phyloP scores from a whole-genome alignment of 1,140 invertebrate genomes.

The Bathynomus jamesi region DNA sequence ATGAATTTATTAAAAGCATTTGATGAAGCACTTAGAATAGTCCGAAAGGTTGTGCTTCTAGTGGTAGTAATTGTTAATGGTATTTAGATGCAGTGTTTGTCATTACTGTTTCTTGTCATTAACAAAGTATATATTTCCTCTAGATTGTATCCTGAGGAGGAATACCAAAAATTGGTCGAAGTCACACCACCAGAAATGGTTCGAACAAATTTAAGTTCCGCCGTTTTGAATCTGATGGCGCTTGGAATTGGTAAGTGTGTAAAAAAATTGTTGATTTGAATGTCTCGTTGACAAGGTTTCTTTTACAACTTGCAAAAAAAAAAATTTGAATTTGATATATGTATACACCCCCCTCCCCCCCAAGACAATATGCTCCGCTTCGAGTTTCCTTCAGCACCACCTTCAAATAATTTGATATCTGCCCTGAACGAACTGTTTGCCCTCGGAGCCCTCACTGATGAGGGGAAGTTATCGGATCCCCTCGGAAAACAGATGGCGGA shows the following conservation, averaged over 20 bases:
- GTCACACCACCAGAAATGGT: slow-evolving; percentile 87
- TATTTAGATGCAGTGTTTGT: background rate
- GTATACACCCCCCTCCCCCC: too few relatives aligned
- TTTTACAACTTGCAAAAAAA: too few relatives aligned
- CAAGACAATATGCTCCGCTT: slow-evolving; percentile 53
- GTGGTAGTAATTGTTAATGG: slow-evolving; percentile 9
- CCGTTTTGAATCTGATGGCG: slow-evolving; percentile 87
- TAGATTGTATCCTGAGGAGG: slow-evolving; percentile 53
- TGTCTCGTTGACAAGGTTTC: background rate
- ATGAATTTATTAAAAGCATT: too few relatives aligned
- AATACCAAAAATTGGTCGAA: slow-evolving; percentile 60
- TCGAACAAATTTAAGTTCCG: slow-evolving; percentile 71
- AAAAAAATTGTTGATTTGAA: background rate
- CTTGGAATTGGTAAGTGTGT: slow-evolving; percentile 65
- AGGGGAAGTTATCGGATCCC: slow-evolving; percentile 69
- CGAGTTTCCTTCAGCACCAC: slow-evolving; percentile 77
- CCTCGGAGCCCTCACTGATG: slow-evolving; percentile 68
- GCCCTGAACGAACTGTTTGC: slow-evolving; percentile 85
- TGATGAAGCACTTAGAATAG: too few relatives aligned
- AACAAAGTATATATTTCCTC: slow-evolving; percentile 6
- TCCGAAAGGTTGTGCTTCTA: slow-evolving; percentile 4
- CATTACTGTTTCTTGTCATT: background rate
- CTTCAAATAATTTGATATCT: slow-evolving; percentile 74
- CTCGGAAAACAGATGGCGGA: slow-evolving; percentile 83
- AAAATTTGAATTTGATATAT: too few relatives aligned